phyloP scores from a whole-genome alignment of 1,140 invertebrate species.

The Tetramorium parvispinum region DNA sequence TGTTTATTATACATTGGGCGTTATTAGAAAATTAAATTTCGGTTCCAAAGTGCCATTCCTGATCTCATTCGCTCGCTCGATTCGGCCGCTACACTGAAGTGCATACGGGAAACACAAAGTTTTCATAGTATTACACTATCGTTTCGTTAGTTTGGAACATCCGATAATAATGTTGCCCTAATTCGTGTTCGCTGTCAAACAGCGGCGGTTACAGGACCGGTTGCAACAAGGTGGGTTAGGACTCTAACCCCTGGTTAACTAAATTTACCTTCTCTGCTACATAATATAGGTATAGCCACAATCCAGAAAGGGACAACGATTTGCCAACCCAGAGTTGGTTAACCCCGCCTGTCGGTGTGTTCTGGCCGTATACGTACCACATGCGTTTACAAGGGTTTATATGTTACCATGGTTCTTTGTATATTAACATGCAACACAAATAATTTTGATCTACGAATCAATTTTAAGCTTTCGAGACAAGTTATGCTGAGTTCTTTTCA shows the following conservation, averaged over 20 bases:
- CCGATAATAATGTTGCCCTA: constrained; percentile 61
- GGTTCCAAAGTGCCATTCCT: not conserved
- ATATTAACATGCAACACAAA: constrained; percentile 40
- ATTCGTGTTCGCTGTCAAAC: constrained; percentile 59
- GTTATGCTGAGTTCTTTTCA: not conserved
- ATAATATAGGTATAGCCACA: constrained; percentile 50
- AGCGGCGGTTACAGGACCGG: constrained; percentile 34
- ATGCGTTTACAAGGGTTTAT: constrained; percentile 55
- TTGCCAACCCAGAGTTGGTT: constrained; percentile 56
- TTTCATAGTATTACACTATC: constrained; percentile 51
- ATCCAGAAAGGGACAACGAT: constrained; percentile 58
- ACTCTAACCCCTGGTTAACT: constrained; percentile 57
- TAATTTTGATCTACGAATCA: constrained; percentile 31
- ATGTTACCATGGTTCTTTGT: constrained; percentile 48
- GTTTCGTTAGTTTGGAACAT: constrained; percentile 61
- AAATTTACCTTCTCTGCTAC: constrained; percentile 58
- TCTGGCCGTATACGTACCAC: constrained; percentile 38
- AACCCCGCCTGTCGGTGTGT: constrained; percentile 46
- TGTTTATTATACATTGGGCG: not conserved
- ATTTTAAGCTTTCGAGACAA: constrained; percentile 13
- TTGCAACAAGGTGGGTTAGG: constrained; percentile 59
- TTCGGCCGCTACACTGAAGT: not conserved
- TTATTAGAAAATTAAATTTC: constrained; percentile 20
- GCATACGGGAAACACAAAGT: constrained; percentile 26
- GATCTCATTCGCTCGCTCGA: constrained; percentile 22